These are phyloP conservation scores for Ochlodes sylvanus DNA, from an alignment of 2,888 invertebrate species.

Conservation along the genomic window DNA sequence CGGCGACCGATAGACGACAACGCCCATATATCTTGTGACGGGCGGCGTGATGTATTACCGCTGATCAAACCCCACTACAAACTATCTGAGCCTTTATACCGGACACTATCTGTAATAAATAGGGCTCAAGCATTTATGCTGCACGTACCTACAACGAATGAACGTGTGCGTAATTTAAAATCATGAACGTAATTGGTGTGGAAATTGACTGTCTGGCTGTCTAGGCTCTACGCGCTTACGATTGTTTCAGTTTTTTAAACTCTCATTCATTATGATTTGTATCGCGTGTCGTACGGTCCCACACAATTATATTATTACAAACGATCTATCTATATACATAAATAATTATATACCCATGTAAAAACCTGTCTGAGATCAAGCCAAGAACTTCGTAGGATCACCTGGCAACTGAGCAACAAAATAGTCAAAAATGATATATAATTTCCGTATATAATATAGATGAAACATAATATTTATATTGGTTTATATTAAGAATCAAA, in stretches of 20 bases:
- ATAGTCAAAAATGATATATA: too few relatives aligned
- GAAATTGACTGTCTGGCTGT: constrained; percentile 6
- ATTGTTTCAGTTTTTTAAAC: too few relatives aligned
- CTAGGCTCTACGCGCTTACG: neutral
- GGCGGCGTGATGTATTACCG: constrained; percentile 63
- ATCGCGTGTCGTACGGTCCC: too few relatives aligned
- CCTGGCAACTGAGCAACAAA: too few relatives aligned
- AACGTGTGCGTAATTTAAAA: constrained; percentile 13
- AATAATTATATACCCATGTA: too few relatives aligned
- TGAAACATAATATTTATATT: too few relatives aligned
- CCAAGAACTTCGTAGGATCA: too few relatives aligned
- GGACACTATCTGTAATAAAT: constrained; percentile 49
- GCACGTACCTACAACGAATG: constrained; percentile 14
- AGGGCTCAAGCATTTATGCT: constrained; percentile 36
- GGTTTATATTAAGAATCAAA: neutral
- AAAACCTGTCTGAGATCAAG: too few relatives aligned
- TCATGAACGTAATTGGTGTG: neutral
- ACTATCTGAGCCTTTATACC: constrained; percentile 51
- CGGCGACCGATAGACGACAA: constrained; percentile 61
- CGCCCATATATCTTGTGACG: constrained; percentile 67
- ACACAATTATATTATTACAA: too few relatives aligned
- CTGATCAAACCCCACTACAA: constrained; percentile 63
- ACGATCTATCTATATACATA: too few relatives aligned
- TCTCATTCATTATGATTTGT: too few relatives aligned
- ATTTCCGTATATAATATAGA: too few relatives aligned